Conservation (phyloP, 2,888 invertebrate species). For the Dasysyrphus tricinctus region DNA sequence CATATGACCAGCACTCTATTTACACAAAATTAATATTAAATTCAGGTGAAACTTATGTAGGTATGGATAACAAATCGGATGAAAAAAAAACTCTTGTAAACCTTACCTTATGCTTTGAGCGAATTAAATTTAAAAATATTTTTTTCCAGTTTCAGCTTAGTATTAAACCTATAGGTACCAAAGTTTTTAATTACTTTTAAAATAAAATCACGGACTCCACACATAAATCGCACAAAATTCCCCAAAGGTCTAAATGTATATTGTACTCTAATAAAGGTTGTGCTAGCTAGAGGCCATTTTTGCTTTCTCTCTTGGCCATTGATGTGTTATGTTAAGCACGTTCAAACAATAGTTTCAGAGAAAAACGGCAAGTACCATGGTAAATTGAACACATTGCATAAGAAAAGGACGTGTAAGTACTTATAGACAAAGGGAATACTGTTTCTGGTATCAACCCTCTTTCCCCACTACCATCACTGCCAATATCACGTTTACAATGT, state of each 20-base stretch:
- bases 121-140: neutral
- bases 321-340: constrained; percentile 69
- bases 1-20: too few relatives aligned
- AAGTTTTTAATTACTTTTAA: constrained; percentile 14
- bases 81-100: neutral
- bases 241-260: neutral
- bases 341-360: constrained; percentile 66
- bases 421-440: constrained; percentile 33
- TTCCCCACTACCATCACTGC: neutral
- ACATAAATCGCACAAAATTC: constrained; percentile 4
- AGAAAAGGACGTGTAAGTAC: constrained; percentile 60
- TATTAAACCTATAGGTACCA: too few relatives aligned
- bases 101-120: neutral
- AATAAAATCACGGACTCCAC: neutral
- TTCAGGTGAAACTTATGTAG: too few relatives aligned
- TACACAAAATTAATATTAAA: too few relatives aligned
- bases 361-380: constrained; percentile 51
- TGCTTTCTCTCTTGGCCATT: neutral
- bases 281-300: constrained; percentile 1
- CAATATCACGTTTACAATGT: constrained; percentile 35
- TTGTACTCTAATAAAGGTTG: neutral
- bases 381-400: constrained; percentile 58
- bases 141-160: neutral
- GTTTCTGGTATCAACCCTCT: neutral
- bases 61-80: too few relatives aligned